Percentiles rank a stretch among this genome's conserved stretches.
phyloP scores from a whole-genome alignment of 1,140 invertebrate species.

The Drosophila arawakana region DNA sequence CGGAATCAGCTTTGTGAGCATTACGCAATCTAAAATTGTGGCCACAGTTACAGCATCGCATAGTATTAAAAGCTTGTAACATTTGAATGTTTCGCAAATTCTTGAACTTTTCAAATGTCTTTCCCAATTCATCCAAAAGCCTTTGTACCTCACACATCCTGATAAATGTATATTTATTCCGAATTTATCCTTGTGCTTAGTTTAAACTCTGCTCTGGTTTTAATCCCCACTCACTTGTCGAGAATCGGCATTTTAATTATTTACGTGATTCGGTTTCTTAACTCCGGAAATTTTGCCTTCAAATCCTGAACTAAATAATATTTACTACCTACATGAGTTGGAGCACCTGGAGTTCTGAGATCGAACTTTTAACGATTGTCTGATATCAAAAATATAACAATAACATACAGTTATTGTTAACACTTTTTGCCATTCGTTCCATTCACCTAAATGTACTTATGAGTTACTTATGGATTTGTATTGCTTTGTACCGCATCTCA shows the following conservation, averaged over 20 bases:
- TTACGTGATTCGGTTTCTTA: too few relatives aligned
- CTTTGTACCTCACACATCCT: slow-evolving; percentile 45
- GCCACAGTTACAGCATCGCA: slow-evolving; percentile 59
- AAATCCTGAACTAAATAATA: too few relatives aligned
- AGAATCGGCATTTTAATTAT: too few relatives aligned
- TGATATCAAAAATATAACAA: not conserved
- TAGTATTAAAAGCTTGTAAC: slow-evolving; percentile 30
- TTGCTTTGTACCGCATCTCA: too few relatives aligned
- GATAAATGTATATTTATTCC: not conserved
- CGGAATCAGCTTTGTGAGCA: not conserved
- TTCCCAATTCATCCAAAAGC: slow-evolving; percentile 35
- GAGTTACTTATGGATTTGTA: too few relatives aligned
- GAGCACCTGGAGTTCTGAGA: too few relatives aligned
- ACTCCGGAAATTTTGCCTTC: too few relatives aligned
- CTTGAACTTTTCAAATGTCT: slow-evolving; percentile 39
- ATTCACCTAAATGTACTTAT: too few relatives aligned
- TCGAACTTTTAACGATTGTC: too few relatives aligned
- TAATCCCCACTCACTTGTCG: not conserved
- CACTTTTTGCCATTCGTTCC: not conserved
- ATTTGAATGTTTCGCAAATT: slow-evolving; percentile 7
- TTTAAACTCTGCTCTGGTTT: not conserved
- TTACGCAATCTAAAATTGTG: slow-evolving; percentile 31
- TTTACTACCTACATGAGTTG: too few relatives aligned
- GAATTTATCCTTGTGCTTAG: not conserved
- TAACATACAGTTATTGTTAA: not conserved